phyloP scores from a whole-genome alignment of 2,797 vertebrate species.

The Lepus townsendii region DNA sequence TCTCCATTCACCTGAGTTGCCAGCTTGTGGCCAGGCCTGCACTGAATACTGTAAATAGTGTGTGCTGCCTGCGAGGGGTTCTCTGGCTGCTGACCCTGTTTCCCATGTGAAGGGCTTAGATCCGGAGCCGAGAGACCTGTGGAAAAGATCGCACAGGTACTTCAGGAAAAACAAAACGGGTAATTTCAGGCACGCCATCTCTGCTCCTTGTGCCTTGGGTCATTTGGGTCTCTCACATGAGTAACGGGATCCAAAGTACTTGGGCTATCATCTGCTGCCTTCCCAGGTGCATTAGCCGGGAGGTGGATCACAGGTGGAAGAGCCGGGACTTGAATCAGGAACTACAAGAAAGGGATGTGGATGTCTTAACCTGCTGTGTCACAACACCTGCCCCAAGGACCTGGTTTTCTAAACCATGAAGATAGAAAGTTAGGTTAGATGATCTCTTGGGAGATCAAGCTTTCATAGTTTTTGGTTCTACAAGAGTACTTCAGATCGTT shows the following conservation, averaged over 20 bases:
- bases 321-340: no score
- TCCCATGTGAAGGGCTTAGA: not conserved
- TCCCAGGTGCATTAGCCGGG: no score
- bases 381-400: not conserved
- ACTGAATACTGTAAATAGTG: not conserved
- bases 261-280: no score
- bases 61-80: not conserved
- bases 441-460: not conserved
- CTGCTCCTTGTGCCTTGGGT: not conserved
- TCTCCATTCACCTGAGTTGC: not conserved
- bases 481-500: no score
- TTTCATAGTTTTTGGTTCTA: not conserved
- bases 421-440: constrained; percentile 10
- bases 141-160: not conserved
- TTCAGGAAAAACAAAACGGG: not conserved
- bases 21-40: not conserved
- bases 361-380: not conserved
- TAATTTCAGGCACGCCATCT: not conserved
- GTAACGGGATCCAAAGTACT: no score
- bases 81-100: not conserved
- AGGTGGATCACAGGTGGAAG: no score
- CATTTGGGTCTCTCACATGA: no score
- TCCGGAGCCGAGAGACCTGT: constrained; percentile 1
- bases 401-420: constrained; percentile 30
- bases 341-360: no score